Evolutionary conservation across 2,888 invertebrate species (phyloP), one percentile per base, ranked within the genome.

Genomic region (Sycophila texana): DNA sequence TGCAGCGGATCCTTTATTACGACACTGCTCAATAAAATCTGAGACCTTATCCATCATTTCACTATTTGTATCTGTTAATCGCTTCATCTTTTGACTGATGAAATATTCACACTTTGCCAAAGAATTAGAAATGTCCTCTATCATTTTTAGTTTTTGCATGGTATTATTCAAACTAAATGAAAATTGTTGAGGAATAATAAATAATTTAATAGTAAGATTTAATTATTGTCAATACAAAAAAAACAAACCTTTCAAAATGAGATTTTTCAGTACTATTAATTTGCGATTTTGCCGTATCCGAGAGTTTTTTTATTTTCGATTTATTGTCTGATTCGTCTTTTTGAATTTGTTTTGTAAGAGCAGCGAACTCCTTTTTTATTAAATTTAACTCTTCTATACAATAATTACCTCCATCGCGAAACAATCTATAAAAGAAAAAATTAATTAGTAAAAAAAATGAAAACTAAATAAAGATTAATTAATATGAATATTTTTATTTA

Each of bases 401-500:
- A 16, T 77, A 85, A 75, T 79, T 83, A 65, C 85, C 85, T 61
- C 82, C 83, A 10, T 84, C 80, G 70, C 81, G 77, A 73, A 84
- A 84, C 10, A 80, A 80, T 73, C 85, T 85, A 53, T 10, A 10
- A 39, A 7, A 39, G 10, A 39, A 39, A 7, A 39, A 10, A 39
- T 39, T 10, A 5, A 39, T 39, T 39, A n/a, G 4, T 72, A 26
- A 47, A 30, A 22, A 60, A n/a, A 51, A n/a, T 13, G 26, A 57
- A 10, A 20, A 57, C n/a, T 58, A 14, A 10, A 51, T 22, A 20
- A 12, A 53, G 10, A 39, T 47, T 49, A 47, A 18, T 51, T 13
- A 20, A 65, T 20, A 39, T 7, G 39, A 39, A 53, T 55, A 18
- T 22, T 70, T n/a, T 70, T 7, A 78, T 78, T 61, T 76, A 84